These are phyloP conservation scores for Cygnus atratus DNA, from an alignment of 2,113 vertebrate species.

Conservation along the genomic window DNA sequence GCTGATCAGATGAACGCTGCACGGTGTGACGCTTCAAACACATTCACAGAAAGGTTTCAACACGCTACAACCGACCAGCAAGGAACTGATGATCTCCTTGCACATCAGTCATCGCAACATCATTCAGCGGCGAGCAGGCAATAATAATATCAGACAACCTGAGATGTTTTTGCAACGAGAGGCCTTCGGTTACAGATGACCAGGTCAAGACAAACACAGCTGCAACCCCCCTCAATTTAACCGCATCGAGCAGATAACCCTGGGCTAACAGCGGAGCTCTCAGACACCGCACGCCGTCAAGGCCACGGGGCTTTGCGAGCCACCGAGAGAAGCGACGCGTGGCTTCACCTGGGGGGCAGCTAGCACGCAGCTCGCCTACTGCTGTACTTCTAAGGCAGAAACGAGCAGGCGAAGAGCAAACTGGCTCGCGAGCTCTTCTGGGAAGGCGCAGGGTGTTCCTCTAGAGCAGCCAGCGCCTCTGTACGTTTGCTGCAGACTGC, in stretches of 20 bases:
- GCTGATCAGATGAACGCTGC: background rate
- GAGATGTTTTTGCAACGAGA: constrained; percentile 20
- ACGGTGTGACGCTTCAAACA: background rate
- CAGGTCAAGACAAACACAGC: background rate
- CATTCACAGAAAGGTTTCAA: background rate
- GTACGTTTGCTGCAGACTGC: background rate
- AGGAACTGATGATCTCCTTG: background rate
- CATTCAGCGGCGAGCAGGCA: constrained; percentile 8
- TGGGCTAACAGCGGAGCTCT: constrained; percentile 2
- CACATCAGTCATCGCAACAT: constrained; percentile 1
- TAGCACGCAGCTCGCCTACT: background rate
- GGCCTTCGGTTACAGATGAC: background rate
- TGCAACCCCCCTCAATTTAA: background rate
- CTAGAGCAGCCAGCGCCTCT: background rate
- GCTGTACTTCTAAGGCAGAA: background rate
- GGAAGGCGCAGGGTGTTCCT: background rate
- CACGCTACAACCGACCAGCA: background rate
- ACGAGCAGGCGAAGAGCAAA: background rate
- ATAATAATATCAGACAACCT: background rate
- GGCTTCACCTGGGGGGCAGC: background rate
- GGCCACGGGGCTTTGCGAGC: background rate
- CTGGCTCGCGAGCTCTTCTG: background rate
- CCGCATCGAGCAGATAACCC: background rate
- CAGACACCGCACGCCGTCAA: background rate
- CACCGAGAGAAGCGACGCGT: background rate